phyloP scores from a whole-genome alignment of 2,888 invertebrate genomes.

The Bursaphelenchus okinawaensis region DNA sequence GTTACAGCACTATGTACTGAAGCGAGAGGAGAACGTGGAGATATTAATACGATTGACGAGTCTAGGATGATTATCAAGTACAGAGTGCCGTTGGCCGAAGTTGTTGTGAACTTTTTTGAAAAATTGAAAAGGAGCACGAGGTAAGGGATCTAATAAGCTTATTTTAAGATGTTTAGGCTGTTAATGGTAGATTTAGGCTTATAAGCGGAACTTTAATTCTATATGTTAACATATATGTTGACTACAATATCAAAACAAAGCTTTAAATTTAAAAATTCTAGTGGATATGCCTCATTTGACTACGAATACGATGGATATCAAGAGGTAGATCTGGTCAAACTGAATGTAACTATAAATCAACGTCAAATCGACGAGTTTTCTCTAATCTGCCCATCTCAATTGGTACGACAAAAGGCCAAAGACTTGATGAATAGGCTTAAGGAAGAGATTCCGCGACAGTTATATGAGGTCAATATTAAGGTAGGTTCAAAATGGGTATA shows the following conservation, averaged over 20 bases:
- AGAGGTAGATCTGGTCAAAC: conserved; percentile 71
- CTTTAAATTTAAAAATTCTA: too few species aligned
- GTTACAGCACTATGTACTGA: conserved; percentile 46
- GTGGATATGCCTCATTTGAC: conserved; percentile 85
- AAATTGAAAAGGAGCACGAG: conserved; percentile 76
- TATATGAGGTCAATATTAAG: conserved; percentile 45
- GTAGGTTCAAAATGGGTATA: conserved; percentile 3
- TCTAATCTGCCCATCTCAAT: conserved; percentile 41
- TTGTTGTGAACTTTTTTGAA: conserved; percentile 90
- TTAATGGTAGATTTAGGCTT: too few species aligned
- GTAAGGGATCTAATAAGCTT: too few species aligned
- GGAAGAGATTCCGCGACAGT: conserved; percentile 48
- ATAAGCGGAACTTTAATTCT: too few species aligned
- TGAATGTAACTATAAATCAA: conserved; percentile 72
- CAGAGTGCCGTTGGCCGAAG: conserved; percentile 81
- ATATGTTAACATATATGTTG: too few species aligned
- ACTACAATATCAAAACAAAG: too few species aligned
- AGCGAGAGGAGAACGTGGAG: conserved; percentile 47
- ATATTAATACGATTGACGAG: conserved; percentile 65
- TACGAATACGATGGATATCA: conserved; percentile 83
- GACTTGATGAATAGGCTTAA: conserved; percentile 42
- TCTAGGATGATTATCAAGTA: conserved; percentile 76
- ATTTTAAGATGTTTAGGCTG: too few species aligned
- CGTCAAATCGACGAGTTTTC: conserved; percentile 50
- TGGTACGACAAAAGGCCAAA: conserved; percentile 43